phyloP scores from a whole-genome alignment of 2,797 vertebrate genomes.

The Aulostomus chinensis region DNA sequence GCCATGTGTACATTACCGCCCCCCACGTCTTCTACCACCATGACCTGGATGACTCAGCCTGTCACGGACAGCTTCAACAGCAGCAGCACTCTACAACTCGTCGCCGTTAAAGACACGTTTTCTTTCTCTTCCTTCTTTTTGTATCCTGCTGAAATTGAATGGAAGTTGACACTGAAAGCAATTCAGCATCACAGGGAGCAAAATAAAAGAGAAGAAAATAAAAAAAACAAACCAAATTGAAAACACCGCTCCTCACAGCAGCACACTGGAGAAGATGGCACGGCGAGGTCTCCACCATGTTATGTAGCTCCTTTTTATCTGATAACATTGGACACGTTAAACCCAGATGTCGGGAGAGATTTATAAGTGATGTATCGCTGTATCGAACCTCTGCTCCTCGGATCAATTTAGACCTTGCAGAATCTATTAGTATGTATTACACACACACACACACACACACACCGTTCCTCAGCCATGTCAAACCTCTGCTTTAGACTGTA shows the following conservation, averaged over 20 bases:
- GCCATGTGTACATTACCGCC: no score
- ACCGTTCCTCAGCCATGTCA: background rate
- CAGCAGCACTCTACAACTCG: no score
- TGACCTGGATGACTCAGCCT: no score
- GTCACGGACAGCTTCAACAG: no score
- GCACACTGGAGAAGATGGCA: slow-evolving; percentile 16
- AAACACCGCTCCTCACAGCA: no score
- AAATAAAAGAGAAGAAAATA: slow-evolving; percentile 6
- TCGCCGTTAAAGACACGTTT: no score
- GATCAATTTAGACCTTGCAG: slow-evolving; percentile 56
- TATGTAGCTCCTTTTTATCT: slow-evolving; percentile 36
- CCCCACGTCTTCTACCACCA: no score
- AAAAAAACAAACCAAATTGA: no score
- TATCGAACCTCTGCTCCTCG: slow-evolving; percentile 44
- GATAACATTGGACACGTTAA: slow-evolving; percentile 38
- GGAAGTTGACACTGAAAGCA: slow-evolving; percentile 18
- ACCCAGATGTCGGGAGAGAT: slow-evolving; percentile 57
- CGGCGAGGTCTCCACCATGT: background rate
- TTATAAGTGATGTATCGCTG: slow-evolving; percentile 49
- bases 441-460: slow-evolving; percentile 3
- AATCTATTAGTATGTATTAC: slow-evolving; percentile 49
- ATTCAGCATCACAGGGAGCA: slow-evolving; percentile 14
- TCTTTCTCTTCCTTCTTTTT: no score
- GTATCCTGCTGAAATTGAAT: slow-evolving; percentile 13
- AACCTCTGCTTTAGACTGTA: slow-evolving; percentile 42